Evolutionary conservation across 2,888 invertebrate species (phyloP), one percentile per base, ranked within the genome.

Genomic region (Laothoe populi): DNA sequence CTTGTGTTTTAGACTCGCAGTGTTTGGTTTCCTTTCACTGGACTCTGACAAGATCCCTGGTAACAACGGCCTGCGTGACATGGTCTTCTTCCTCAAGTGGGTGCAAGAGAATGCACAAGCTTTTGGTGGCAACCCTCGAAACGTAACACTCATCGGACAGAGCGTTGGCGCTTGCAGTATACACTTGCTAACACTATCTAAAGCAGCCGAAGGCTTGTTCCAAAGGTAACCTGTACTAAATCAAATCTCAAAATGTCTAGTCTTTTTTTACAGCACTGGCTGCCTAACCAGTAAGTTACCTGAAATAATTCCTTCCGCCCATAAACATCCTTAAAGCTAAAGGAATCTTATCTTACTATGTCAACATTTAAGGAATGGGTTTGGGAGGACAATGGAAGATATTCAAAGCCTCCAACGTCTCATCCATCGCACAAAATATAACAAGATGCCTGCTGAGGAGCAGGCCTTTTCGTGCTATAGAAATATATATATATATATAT

Each of bases 11-110:
- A 86, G 87, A 57, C 57, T 86, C 35, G 82, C 82, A 62, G 78
- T 83, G 2, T 79, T 91, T 63, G 92, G 90, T 16, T 90, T 84
- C 70, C 77, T 90, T 5, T 86, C 84, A 0, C 74, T 88, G 21
- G 78, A 79, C 66, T 74, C 82, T 1, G 53, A 75, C 1, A 70
- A 75, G 58, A 71, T 87, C 10, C 89, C 89, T 4, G 89, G 88
- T n/a, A 90, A 90, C 76, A 81, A 81, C 53, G 90, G 85, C 0
- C 66, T 90, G 13, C 81, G 88, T 0, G 89, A 90, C 66, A 70
- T 76, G 44, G 65, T 86, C 24, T 82, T 84, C 4, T 73, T 88
- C 46, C 77, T 90, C 58, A 74, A 77, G 45, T 90, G 90, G 90
- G 84, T 90, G 68, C 76, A 71, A 59, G 64, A 64, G 42, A 88